Evolutionary conservation across 1,140 invertebrate species (phyloP).

Genomic region (Linepithema humile): DNA sequence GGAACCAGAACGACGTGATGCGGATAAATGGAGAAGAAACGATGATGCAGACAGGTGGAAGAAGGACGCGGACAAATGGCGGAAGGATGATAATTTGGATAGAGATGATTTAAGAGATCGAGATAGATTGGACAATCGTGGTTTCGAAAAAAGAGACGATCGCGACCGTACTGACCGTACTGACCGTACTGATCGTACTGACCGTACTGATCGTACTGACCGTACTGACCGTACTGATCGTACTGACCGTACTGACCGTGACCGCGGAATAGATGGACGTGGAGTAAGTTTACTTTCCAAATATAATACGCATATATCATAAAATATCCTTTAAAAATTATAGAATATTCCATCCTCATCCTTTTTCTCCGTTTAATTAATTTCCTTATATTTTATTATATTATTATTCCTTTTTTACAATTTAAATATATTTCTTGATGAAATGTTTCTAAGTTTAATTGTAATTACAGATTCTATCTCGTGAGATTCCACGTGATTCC

Average conservation of each 20-base stretch:
- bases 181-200: constrained; percentile 43
- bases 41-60: constrained; percentile 57
- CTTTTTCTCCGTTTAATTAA: neutral
- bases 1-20: constrained; percentile 56
- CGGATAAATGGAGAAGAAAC: constrained; percentile 56
- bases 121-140: constrained; percentile 39
- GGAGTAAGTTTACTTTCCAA: constrained; percentile 34
- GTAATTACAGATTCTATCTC: constrained; percentile 56
- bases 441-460: neutral
- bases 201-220: constrained; percentile 57
- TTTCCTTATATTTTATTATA: neutral
- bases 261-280: constrained; percentile 62
- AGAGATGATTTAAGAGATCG: constrained; percentile 73
- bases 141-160: constrained; percentile 57
- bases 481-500: constrained; percentile 54
- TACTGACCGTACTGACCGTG: constrained; percentile 57
- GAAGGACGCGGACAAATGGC: constrained; percentile 57
- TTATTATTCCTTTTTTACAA: neutral
- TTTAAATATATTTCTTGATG: neutral
- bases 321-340: neutral
- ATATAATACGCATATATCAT: neutral
- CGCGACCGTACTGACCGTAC: constrained; percentile 72
- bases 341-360: neutral
- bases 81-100: constrained; percentile 50
- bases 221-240: too few relatives aligned